Evolutionary conservation across 1,140 invertebrate genomes (phyloP), one percentile per base, ranked within the genome.

Genomic region (Brachionus rotundiformis): DNA sequence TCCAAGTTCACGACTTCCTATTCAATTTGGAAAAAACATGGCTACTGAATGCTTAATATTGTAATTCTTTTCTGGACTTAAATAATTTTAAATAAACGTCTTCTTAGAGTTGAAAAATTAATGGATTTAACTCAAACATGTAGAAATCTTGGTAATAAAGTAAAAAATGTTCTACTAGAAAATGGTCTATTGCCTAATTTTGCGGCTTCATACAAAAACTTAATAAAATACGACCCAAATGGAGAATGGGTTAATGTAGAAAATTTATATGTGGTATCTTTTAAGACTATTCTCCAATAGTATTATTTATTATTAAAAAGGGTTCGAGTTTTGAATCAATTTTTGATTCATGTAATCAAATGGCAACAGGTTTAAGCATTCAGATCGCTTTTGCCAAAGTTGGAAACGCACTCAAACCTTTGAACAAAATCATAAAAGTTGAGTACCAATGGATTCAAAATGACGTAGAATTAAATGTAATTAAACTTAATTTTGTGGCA

Each of bases 361-460:
- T 73, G 23, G 3, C 39, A 2, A 44, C 19, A 13, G 25, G 36
- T 23, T 73, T 73, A 23, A 73, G 68, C 23, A 73, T 73, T 73
- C 25, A 73, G 41, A 73, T 73, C 4, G 68, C 68, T 25, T 73
- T 44, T 73, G 68, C 68, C 3, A 44, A 73, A 25, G 68, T 73
- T 29, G 68, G 68, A 19, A 73, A 73, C 44, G 68, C 39, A 2
- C 23, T 73, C 13, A 73, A 73, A 8, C 39, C 68, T 44, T 23
- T 41, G 19, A 44, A 41, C 25, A 73, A 73, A 73, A 73, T 73
- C 10, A 11, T 73, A 19, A 41, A 44, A 73, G 68, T 44, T 73
- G 36, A 25, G 23, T 73, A 44, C 27, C 19, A 31, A 8, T 73
- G 36, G 36, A 2, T 44, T 1, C 36, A 41, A 23, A 44, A 68